Evolutionary conservation across 1,140 invertebrate genomes (phyloP).

Genomic region (Neodiprion fabricii): DNA sequence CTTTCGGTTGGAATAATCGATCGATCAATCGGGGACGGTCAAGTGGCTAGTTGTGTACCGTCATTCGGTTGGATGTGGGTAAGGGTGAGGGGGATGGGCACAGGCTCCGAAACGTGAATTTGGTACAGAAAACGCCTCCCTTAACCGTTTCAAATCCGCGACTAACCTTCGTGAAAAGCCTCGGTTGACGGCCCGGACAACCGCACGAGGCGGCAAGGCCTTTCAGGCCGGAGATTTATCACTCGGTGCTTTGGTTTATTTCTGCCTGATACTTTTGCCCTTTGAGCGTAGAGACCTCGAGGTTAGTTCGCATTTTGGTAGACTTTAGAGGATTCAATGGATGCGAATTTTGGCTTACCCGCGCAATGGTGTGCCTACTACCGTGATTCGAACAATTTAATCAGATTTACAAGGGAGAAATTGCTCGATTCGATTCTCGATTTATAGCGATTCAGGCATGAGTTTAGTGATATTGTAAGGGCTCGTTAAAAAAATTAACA

Average conservation of each 20-base stretch:
- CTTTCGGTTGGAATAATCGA: slow-evolving; percentile 44
- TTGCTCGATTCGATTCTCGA: too few relatives aligned
- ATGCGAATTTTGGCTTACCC: background rate
- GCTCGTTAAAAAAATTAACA: too few relatives aligned
- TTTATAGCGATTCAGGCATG: too few relatives aligned
- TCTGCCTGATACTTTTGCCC: too few relatives aligned
- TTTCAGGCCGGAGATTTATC: slow-evolving; percentile 52
- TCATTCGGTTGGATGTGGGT: slow-evolving; percentile 52
- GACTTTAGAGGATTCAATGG: background rate
- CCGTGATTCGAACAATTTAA: too few relatives aligned
- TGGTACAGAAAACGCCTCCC: background rate
- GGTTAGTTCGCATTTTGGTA: background rate
- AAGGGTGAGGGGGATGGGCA: background rate
- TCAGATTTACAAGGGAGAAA: too few relatives aligned
- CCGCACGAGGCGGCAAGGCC: slow-evolving; percentile 38
- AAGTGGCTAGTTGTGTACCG: slow-evolving; percentile 62
- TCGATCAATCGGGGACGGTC: slow-evolving; percentile 61
- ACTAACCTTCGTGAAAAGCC: slow-evolving; percentile 54
- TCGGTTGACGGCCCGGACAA: slow-evolving; percentile 36
- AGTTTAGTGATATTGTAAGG: too few relatives aligned
- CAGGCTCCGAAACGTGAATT: background rate
- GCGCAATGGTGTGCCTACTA: too few relatives aligned
- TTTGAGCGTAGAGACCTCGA: background rate
- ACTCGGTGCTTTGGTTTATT: slow-evolving; percentile 14
- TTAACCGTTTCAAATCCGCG: slow-evolving; percentile 53